phyloP scores from a whole-genome alignment of 1,140 invertebrate genomes.

The Drosophila lowei region DNA sequence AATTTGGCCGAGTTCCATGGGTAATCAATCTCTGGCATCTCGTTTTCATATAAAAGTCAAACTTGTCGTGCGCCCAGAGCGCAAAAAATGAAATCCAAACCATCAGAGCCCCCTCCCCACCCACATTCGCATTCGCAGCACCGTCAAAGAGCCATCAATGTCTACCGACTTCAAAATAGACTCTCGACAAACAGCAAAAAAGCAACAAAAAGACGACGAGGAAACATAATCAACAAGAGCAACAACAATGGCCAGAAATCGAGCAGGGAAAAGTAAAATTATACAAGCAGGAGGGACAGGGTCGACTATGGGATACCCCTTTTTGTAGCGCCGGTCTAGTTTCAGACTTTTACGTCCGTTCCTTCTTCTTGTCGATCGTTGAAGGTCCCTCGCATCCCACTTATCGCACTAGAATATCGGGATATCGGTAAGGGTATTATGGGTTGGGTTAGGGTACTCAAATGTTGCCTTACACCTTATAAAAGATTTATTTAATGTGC shows the following conservation, averaged over 20 bases:
- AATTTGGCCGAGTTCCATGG: slow-evolving; percentile 37
- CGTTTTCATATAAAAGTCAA: slow-evolving; percentile 75
- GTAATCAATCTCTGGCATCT: slow-evolving; percentile 62
- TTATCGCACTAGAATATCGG: no score
- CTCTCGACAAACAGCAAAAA: slow-evolving; percentile 25
- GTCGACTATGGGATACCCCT: no score
- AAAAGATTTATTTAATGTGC: no score
- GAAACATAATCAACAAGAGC: slow-evolving; percentile 21
- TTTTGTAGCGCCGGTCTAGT: no score
- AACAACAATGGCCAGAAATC: slow-evolving; percentile 28
- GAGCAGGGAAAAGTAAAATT: slow-evolving; percentile 42
- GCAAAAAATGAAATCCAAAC: slow-evolving; percentile 56
- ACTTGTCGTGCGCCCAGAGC: slow-evolving; percentile 45
- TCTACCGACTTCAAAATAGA: slow-evolving; percentile 54
- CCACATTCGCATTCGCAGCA: slow-evolving; percentile 4
- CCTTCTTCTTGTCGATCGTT: no score
- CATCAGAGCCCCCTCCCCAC: background rate
- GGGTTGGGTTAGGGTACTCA: no score
- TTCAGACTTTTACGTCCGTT: no score
- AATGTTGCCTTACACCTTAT: no score
- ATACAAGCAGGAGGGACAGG: slow-evolving; percentile 14
- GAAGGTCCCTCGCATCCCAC: no score
- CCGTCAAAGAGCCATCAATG: slow-evolving; percentile 49
- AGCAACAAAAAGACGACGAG: slow-evolving; percentile 22
- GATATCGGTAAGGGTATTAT: no score